These are phyloP conservation scores for Dinocampus coccinellae DNA, from an alignment of 2,888 invertebrate genomes.

Conservation along the genomic window DNA sequence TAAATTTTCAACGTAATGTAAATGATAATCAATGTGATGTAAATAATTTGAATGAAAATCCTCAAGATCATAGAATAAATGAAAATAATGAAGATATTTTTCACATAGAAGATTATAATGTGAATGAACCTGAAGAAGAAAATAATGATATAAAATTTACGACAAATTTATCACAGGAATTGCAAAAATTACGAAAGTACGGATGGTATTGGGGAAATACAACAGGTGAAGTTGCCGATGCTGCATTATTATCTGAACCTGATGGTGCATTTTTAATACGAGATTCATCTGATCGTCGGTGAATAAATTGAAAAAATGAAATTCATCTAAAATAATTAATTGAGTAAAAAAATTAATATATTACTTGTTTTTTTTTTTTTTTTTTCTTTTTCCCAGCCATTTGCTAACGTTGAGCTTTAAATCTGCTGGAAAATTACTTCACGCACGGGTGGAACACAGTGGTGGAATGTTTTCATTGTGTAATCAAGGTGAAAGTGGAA, in stretches of 20 bases:
- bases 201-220: constrained; percentile 90
- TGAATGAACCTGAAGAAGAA: background rate
- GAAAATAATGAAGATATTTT: background rate
- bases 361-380: background rate
- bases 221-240: constrained; percentile 79
- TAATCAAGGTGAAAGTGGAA: constrained; percentile 72
- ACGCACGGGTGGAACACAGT: constrained; percentile 81
- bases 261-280: constrained; percentile 84
- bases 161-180: constrained; percentile 53
- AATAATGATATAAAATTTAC: background rate
- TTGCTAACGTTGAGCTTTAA: constrained; percentile 83
- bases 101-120: no score
- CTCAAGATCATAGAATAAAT: constrained; percentile 26
- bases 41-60: background rate
- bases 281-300: constrained; percentile 77
- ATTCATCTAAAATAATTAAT: constrained; percentile 14
- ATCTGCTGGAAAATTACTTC: constrained; percentile 77
- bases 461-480: constrained; percentile 77
- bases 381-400: constrained; percentile 68
- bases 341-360: background rate
- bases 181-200: constrained; percentile 62
- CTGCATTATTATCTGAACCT: constrained; percentile 76
- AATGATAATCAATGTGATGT: background rate
- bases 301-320: background rate
- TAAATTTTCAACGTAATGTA: background rate